Evolutionary conservation across 2,888 invertebrate genomes (phyloP).

Genomic region (Itoplectis maculator): DNA sequence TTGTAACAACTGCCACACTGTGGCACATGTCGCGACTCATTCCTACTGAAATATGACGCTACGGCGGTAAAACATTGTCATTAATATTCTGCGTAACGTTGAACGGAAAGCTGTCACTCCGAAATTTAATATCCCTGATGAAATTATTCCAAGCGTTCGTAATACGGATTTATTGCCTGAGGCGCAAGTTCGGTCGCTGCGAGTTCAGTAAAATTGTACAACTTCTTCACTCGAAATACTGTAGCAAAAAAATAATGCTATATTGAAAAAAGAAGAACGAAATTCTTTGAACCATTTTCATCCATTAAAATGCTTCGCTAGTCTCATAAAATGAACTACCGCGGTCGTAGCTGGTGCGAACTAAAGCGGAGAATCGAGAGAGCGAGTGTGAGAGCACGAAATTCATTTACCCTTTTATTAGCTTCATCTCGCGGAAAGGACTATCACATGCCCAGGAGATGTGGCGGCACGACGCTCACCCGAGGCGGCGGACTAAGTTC

Average conservation of each 20-base stretch:
- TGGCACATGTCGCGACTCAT: neutral
- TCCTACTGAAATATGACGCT: neutral
- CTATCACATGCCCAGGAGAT: neutral
- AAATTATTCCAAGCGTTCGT: neutral
- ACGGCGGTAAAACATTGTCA: neutral
- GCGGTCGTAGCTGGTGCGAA: neutral
- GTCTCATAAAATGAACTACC: slow-evolving; percentile 33
- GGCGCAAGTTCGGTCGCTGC: neutral
- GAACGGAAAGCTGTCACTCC: neutral
- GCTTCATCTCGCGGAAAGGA: slow-evolving; percentile 30
- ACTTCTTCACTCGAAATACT: slow-evolving; percentile 6
- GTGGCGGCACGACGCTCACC: neutral
- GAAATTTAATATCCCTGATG: neutral
- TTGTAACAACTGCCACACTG: neutral
- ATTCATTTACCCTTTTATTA: slow-evolving; percentile 58
- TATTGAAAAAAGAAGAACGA: slow-evolving; percentile 4
- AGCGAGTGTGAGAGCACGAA: slow-evolving; percentile 32
- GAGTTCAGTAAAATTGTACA: slow-evolving; percentile 28
- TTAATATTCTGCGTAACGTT: neutral
- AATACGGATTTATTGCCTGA: slow-evolving; percentile 14
- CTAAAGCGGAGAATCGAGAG: slow-evolving; percentile 7
- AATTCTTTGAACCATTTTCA: slow-evolving; percentile 16
- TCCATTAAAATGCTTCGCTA: slow-evolving; percentile 27
- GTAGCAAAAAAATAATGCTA: neutral
- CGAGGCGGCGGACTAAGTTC: neutral